Conservation (phyloP, 1,140 invertebrate genomes). For the Harpegnathos saltator region DNA sequence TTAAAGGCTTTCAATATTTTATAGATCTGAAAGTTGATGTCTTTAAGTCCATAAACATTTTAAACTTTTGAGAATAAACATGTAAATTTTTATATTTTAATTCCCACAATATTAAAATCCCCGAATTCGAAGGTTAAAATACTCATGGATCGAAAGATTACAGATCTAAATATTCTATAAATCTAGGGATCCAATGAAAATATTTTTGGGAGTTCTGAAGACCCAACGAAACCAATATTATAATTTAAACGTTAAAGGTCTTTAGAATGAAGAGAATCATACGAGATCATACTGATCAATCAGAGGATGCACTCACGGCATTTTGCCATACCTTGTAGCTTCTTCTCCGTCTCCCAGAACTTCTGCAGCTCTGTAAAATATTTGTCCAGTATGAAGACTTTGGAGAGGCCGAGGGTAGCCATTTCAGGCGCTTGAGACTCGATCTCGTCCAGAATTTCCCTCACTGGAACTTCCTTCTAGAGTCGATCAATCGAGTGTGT, state of each 20-base stretch:
- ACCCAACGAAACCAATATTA: not conserved
- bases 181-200: not conserved
- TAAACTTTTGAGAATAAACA: too few relatives aligned
- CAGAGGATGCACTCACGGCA: not conserved
- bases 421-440: constrained; percentile 85
- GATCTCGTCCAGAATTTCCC: constrained; percentile 73
- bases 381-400: constrained; percentile 98
- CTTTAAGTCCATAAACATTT: too few relatives aligned
- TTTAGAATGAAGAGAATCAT: not conserved
- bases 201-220: not conserved
- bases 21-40: too few relatives aligned
- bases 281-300: not conserved
- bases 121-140: too few relatives aligned
- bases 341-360: constrained; percentile 98
- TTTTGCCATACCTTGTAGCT: constrained; percentile 93
- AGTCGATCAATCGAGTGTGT: constrained; percentile 39
- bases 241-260: not conserved
- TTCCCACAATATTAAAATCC: too few relatives aligned
- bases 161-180: too few relatives aligned
- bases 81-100: too few relatives aligned
- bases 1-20: too few relatives aligned
- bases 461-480: not conserved
- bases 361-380: constrained; percentile 98
- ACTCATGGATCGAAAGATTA: too few relatives aligned
- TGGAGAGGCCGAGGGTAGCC: constrained; percentile 96